These are phyloP conservation scores for Vireo altiloquus DNA, from an alignment of 2,113 vertebrate species.

Conservation along the genomic window DNA sequence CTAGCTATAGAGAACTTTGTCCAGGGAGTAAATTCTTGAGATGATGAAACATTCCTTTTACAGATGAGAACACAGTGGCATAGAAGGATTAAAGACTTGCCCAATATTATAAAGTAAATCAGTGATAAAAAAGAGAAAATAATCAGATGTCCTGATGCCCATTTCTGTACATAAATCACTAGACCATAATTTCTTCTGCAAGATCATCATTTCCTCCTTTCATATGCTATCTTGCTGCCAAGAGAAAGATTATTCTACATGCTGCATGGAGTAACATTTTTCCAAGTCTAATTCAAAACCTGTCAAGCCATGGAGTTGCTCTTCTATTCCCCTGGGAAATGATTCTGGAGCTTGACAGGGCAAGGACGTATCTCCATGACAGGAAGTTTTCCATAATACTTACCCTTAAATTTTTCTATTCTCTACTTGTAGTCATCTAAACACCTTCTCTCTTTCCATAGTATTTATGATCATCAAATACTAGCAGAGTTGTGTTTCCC, in stretches of 20 bases:
- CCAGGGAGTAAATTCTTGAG: not conserved
- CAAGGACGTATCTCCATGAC: not conserved
- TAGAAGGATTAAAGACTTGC: not conserved
- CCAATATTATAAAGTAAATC: conserved; percentile 4
- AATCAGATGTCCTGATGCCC: not conserved
- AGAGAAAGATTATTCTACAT: conserved; percentile 23
- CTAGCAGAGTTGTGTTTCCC: not conserved
- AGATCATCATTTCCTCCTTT: not conserved
- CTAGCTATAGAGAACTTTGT: not conserved
- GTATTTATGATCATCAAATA: not conserved
- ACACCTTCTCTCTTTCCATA: not conserved
- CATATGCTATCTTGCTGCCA: not conserved
- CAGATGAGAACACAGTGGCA: not conserved
- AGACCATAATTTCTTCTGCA: conserved; percentile 16
- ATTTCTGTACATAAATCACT: conserved; percentile 6
- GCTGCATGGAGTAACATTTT: conserved; percentile 20
- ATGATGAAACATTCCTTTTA: conserved; percentile 21
- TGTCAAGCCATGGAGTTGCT: not conserved
- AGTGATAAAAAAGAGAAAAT: conserved; percentile 17
- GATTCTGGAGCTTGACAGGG: conserved; percentile 11
- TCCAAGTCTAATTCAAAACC: conserved; percentile 49
- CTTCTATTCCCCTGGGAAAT: not conserved
- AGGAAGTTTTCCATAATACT: not conserved
- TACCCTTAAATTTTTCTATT: not conserved
- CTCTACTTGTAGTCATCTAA: not conserved